Evolutionary conservation across 2,113 vertebrate genomes (phyloP).

Genomic region (Tor tambroides): DNA sequence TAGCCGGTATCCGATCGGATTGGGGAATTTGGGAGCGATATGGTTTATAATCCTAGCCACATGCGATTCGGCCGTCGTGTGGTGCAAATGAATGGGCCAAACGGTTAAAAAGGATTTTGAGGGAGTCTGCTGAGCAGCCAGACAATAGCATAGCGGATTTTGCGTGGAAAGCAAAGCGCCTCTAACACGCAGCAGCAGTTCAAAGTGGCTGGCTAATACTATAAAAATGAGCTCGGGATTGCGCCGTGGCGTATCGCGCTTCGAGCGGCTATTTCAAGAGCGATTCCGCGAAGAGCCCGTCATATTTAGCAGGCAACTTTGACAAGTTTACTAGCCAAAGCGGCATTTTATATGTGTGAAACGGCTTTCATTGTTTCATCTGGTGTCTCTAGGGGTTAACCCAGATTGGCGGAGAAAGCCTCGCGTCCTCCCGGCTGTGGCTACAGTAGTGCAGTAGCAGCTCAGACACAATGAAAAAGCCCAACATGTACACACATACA

Average conservation of each 20-base stretch:
- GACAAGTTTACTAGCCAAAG: conserved; percentile 22
- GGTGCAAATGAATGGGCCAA: not conserved
- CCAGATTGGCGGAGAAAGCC: conserved; percentile 65
- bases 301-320: conserved; percentile 3
- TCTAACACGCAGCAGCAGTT: conserved; percentile 63
- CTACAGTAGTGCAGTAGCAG: conserved; percentile 48
- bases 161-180: conserved; percentile 67
- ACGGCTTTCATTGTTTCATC: conserved; percentile 81
- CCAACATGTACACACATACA: not conserved
- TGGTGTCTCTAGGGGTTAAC: conserved; percentile 79
- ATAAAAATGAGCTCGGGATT: conserved; percentile 57
- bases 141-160: conserved; percentile 74
- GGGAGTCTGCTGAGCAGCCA: conserved; percentile 47
- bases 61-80: not conserved
- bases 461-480: conserved; percentile 45
- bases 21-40: conserved; percentile 60
- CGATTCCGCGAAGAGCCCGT: not conserved
- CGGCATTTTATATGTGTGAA: conserved; percentile 59
- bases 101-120: conserved; percentile 44
- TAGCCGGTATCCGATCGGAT: conserved; percentile 51
- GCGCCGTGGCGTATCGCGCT: conserved; percentile 26
- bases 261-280: not conserved
- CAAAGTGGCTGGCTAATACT: conserved; percentile 57
- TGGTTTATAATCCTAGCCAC: conserved; percentile 41
- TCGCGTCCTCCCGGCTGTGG: conserved; percentile 58